A percentile compares a stretch with the other conserved stretches of the same genome.
These are phyloP conservation scores for Chydorus sphaericus DNA, from an alignment of 2,888 invertebrate genomes.

Conservation along the genomic window DNA sequence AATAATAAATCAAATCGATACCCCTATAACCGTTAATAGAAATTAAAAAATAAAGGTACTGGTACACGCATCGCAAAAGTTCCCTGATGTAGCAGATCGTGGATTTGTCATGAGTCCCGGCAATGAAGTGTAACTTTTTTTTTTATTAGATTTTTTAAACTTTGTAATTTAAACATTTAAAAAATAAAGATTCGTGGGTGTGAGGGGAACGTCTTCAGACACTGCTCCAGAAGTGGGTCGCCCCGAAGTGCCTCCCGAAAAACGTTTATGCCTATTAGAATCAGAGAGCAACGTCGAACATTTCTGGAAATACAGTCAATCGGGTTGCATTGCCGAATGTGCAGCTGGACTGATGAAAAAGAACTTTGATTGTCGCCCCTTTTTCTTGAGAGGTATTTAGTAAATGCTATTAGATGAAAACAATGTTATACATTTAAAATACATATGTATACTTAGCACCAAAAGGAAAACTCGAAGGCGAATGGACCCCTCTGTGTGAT, in stretches of 20 bases:
- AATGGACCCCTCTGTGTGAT: neutral
- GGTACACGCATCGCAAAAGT: neutral
- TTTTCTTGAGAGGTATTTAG: slow-evolving; percentile 7
- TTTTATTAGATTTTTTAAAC: neutral
- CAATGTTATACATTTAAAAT: too few relatives aligned
- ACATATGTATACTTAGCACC: too few relatives aligned
- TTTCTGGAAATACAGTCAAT: slow-evolving; percentile 1
- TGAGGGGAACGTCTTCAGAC: neutral
- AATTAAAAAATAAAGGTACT: neutral
- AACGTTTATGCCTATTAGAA: slow-evolving; percentile 1
- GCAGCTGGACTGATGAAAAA: neutral
- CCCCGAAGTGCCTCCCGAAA: neutral
- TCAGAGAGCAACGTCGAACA: slow-evolving; percentile 1
- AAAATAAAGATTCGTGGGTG: slow-evolving; percentile 1
- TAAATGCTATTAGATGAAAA: neutral
- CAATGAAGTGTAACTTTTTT: neutral
- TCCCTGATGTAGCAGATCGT: slow-evolving; percentile 10
- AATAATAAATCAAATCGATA: too few relatives aligned
- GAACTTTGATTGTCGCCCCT: slow-evolving; percentile 3
- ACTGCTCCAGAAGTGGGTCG: slow-evolving; percentile 4
- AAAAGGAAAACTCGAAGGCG: neutral
- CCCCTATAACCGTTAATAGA: too few relatives aligned
- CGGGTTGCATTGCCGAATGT: slow-evolving; percentile 7
- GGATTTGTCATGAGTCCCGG: slow-evolving; percentile 4
- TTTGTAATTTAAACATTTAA: too few relatives aligned